These are phyloP conservation scores for Drosophila tropicalis DNA, from an alignment of 1,140 invertebrate genomes.

Conservation along the genomic window DNA sequence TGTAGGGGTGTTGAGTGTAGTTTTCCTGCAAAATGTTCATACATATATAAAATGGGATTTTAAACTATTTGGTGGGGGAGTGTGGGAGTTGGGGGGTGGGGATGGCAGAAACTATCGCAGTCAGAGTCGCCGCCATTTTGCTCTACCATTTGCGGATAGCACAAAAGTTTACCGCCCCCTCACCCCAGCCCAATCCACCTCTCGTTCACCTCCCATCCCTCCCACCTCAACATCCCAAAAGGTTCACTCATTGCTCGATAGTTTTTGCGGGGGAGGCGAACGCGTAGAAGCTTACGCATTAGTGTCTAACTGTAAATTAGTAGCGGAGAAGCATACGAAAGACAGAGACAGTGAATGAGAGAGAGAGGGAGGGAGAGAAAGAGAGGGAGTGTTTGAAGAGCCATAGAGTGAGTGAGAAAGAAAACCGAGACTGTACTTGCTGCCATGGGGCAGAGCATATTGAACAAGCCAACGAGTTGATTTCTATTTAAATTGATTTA, in stretches of 20 bases:
- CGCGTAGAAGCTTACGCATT: conserved; percentile 14
- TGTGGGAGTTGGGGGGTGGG: not conserved
- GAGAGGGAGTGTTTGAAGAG: not conserved
- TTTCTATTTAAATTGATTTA: conserved; percentile 73
- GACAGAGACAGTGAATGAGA: conserved; percentile 37
- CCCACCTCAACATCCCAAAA: not conserved
- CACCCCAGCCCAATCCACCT: not conserved
- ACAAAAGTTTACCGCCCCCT: conserved; percentile 43
- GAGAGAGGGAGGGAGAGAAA: conserved; percentile 1
- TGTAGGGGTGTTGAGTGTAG: conserved; percentile 39
- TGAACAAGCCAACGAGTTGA: conserved; percentile 23
- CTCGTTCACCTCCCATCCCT: not conserved
- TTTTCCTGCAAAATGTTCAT: conserved; percentile 33
- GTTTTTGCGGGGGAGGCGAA: conserved; percentile 24
- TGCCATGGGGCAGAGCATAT: not conserved
- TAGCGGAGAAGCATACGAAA: conserved; percentile 18
- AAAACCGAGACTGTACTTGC: conserved; percentile 64
- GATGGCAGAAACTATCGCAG: conserved; percentile 61
- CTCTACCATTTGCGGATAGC: conserved; percentile 41
- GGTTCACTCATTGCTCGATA: conserved; percentile 28
- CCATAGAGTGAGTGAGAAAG: conserved; percentile 6
- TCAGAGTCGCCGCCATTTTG: conserved; percentile 29
- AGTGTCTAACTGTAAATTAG: conserved; percentile 40
- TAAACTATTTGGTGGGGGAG: conserved; percentile 61
- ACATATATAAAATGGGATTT: conserved; percentile 70